Conservation (phyloP, 1,140 invertebrate species). For the Lepidurus packardi region DNA sequence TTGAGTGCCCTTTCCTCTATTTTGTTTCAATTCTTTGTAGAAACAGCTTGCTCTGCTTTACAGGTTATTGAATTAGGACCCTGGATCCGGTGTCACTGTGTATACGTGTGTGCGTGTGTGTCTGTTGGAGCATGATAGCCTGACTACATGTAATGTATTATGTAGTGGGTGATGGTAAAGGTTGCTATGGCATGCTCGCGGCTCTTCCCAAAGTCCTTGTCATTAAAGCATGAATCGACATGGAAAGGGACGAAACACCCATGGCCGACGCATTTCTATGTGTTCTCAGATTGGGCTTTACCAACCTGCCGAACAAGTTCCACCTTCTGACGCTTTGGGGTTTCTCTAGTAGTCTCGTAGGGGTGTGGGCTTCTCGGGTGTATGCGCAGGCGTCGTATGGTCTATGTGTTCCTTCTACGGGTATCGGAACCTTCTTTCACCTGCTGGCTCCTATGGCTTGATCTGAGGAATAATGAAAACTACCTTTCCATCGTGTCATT, state of each 20-base stretch:
- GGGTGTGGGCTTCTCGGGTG: not conserved
- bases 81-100: no score
- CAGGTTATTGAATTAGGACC: no score
- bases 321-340: not conserved
- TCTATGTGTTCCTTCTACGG: not conserved
- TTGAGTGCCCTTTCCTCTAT: no score
- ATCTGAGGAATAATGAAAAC: not conserved
- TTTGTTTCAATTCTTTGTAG: no score
- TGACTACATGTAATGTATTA: slow-evolving; percentile 14
- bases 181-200: not conserved
- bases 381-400: not conserved
- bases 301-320: not conserved
- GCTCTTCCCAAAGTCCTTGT: not conserved
- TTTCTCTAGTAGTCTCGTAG: not conserved
- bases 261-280: no score
- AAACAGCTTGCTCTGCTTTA: no score
- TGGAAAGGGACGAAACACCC: not conserved
- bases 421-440: slow-evolving; percentile 1
- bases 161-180: slow-evolving; percentile 10
- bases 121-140: not conserved
- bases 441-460: not conserved
- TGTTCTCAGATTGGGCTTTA: not conserved
- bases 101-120: not conserved
- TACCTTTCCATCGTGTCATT: not conserved
- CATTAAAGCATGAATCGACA: not conserved